These are phyloP conservation scores for Saxidomus purpurata DNA, from an alignment of 1,140 invertebrate genomes.

Conservation along the genomic window DNA sequence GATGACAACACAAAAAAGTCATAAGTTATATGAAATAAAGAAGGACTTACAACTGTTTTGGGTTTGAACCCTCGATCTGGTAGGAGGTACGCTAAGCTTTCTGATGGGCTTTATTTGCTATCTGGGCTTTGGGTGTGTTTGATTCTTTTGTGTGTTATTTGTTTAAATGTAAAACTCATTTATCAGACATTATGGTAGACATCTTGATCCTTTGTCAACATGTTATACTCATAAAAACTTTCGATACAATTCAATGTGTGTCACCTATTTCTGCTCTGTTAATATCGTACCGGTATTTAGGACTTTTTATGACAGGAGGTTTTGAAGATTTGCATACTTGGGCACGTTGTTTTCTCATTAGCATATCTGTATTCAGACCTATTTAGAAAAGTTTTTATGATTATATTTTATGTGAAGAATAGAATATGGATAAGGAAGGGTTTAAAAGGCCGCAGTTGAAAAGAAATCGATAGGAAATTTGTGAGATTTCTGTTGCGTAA, in stretches of 20 bases:
- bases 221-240: background rate
- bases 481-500: background rate
- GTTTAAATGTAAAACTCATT: conserved; percentile 7
- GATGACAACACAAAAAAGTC: no score
- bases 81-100: no score
- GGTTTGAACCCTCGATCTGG: no score
- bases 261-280: background rate
- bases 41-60: no score
- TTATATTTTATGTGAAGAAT: background rate
- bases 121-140: background rate
- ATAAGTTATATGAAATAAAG: no score
- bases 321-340: background rate
- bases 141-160: background rate
- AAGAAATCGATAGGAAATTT: background rate
- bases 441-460: background rate
- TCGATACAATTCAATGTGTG: conserved; percentile 6
- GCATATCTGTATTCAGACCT: background rate
- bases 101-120: no score
- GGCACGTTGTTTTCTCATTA: background rate
- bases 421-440: background rate
- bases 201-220: conserved; percentile 5
- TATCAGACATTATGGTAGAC: background rate
- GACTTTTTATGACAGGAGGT: background rate
- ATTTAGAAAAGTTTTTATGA: conserved; percentile 13
- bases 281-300: background rate